phyloP scores from a whole-genome alignment of 2,113 vertebrate species.

The Ibidorhyncha struthersii region DNA sequence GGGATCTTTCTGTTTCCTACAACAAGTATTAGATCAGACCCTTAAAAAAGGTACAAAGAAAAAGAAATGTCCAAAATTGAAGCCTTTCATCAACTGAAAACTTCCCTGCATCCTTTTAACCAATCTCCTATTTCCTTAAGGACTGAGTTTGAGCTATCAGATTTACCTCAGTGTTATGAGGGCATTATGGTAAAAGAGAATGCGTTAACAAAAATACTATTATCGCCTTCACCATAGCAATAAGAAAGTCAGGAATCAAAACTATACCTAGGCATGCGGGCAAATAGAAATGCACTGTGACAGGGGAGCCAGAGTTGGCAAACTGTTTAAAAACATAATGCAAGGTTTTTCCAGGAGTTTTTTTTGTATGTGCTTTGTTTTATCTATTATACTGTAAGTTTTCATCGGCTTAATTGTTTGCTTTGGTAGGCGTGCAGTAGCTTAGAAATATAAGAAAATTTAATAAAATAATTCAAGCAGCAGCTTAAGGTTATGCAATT shows the following conservation, averaged over 20 bases:
- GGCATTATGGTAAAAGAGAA: not conserved
- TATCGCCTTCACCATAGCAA: not conserved
- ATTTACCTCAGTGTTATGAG: not conserved
- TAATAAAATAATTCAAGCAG: not conserved
- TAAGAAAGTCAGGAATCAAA: not conserved
- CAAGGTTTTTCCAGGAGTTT: not conserved
- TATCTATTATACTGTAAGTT: not conserved
- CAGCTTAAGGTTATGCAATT: not conserved
- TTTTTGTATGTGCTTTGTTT: not conserved
- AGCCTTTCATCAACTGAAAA: not conserved
- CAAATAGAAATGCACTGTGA: not conserved
- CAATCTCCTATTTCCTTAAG: not conserved
- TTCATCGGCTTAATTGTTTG: not conserved
- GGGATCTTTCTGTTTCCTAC: not conserved
- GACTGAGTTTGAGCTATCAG: not conserved
- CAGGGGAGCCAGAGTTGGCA: not conserved
- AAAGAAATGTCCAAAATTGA: not conserved
- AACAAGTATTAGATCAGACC: not conserved
- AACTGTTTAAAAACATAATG: not conserved
- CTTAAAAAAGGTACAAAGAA: not conserved
- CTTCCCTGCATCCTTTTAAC: not conserved
- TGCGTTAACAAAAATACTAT: not conserved
- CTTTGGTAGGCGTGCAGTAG: not conserved
- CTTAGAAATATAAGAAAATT: not conserved
- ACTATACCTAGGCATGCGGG: not conserved